Evolutionary conservation across 1,140 invertebrate genomes (phyloP).

Genomic region (Eueides isabella): DNA sequence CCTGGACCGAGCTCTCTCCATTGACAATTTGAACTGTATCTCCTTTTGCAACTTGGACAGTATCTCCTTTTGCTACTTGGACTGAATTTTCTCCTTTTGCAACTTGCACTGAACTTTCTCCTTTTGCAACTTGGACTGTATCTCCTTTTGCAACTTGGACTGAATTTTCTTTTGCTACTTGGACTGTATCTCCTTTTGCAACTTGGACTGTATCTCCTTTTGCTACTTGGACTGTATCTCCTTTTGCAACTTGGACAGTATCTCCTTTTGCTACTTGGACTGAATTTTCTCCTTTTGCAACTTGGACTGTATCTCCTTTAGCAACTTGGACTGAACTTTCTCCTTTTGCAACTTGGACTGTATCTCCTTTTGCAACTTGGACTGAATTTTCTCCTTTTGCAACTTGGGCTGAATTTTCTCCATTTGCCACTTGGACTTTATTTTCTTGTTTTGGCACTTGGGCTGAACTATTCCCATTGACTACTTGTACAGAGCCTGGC

Average conservation of each 20-base stretch:
- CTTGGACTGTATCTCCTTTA: no score
- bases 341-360: slow-evolving; percentile 36
- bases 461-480: neutral
- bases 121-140: neutral
- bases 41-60: neutral
- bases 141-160: no score
- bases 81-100: neutral
- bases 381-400: neutral
- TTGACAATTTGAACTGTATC: neutral
- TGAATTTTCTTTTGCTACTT: neutral
- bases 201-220: slow-evolving; percentile 22
- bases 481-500: neutral
- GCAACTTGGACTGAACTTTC: neutral
- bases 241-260: neutral
- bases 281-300: neutral
- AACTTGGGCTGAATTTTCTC: neutral
- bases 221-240: neutral
- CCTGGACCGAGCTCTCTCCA: slow-evolving; percentile 12
- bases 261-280: neutral
- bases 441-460: neutral
- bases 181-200: slow-evolving; percentile 39
- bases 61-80: neutral
- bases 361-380: neutral
- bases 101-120: slow-evolving; percentile 8
- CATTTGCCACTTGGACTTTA: neutral